Base-by-base conservation (phyloP, 2,888 invertebrate genomes). In the Metallyticus violacea region DNA sequence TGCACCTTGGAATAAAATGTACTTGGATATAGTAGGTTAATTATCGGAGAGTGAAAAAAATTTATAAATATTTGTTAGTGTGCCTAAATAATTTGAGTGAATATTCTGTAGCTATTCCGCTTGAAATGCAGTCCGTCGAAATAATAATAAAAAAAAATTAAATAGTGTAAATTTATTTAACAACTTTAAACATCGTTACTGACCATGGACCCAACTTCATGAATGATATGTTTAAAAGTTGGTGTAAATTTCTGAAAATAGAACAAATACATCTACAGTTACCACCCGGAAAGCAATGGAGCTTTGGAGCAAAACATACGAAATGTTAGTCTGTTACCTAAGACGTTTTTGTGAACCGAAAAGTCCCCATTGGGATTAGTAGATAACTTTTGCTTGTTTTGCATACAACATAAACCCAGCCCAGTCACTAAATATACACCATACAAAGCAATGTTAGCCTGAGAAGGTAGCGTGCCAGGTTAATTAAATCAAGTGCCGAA, bases 131-230 rank as follows among this genome's bases (percentile, higher is more conserved):
- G 9, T n/a, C n/a, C n/a, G n/a, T n/a, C n/a, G n/a, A n/a, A n/a
- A n/a, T 9, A 4, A 2, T 40, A 2, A 40, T 7, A 1, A 40
- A 5, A 40, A 15, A 9, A 9, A n/a, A 88, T 90, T 22, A 86
- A 88, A 78, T 89, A 7, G 81, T 89, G 26, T 87, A 88, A 27
- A 84, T 88, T 26, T 89, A 88, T 77, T 89, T 89, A n/a, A 85
- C 88, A 0, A 88, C 89, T 9, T 22, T 87, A 15, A 88, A 88
- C n/a, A 85, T 89, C 6, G 89, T 89, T 86, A 88, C 89, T 0
- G 89, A 90, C 81, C 89, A 90, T 88, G 90, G 90, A 26, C 77
- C 89, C 30, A 90, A 90, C 85, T 90, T 90, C 76, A 89, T 90
- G 83, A 89, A 89, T n/a, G 86, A 29, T 29, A 29, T 90, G 5